Percentiles rank a stretch among this genome's conserved stretches.
Evolutionary conservation across 2,888 invertebrate genomes (phyloP).

Genomic region (Drosophila atripex): DNA sequence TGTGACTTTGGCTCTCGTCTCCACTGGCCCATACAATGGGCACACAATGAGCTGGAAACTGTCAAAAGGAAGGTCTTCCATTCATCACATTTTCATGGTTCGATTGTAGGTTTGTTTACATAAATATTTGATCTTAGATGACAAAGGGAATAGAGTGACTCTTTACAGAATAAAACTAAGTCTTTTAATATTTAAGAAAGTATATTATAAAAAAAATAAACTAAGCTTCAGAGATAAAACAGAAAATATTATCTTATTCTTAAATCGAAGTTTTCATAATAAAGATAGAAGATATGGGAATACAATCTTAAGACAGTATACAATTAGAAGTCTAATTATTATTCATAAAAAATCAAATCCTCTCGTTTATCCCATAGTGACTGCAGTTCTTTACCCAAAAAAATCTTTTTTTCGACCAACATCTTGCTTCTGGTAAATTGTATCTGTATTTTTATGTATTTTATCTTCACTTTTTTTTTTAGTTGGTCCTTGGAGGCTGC

Average conservation of each 20-base stretch:
- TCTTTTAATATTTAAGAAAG: too few species aligned
- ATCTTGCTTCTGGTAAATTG: slow-evolving; percentile 35
- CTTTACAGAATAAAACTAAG: too few species aligned
- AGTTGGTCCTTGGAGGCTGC: slow-evolving; percentile 46
- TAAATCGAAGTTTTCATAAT: too few species aligned
- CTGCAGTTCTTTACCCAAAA: slow-evolving; percentile 31
- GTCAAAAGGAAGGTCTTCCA: slow-evolving; percentile 20
- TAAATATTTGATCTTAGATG: neutral
- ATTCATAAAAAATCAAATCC: neutral
- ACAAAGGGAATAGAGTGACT: neutral
- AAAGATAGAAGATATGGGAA: too few species aligned
- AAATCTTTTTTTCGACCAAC: slow-evolving; percentile 20
- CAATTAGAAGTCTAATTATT: neutral
- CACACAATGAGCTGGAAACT: slow-evolving; percentile 29
- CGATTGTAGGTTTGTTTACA: neutral
- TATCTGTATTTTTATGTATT: slow-evolving; percentile 44
- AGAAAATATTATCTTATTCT: too few species aligned
- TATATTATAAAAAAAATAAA: too few species aligned
- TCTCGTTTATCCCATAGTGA: slow-evolving; percentile 19
- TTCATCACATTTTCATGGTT: neutral
- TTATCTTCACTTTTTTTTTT: slow-evolving; percentile 35
- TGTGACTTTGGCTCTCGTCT: slow-evolving; percentile 43
- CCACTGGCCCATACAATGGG: slow-evolving; percentile 37
- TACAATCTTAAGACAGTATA: too few species aligned
- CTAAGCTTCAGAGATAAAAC: too few species aligned